A percentile compares a stretch with the other conserved stretches of the same genome.
These are phyloP conservation scores for Caiman crocodilus DNA, from an alignment of 2,797 vertebrate species.

Conservation along the genomic window DNA sequence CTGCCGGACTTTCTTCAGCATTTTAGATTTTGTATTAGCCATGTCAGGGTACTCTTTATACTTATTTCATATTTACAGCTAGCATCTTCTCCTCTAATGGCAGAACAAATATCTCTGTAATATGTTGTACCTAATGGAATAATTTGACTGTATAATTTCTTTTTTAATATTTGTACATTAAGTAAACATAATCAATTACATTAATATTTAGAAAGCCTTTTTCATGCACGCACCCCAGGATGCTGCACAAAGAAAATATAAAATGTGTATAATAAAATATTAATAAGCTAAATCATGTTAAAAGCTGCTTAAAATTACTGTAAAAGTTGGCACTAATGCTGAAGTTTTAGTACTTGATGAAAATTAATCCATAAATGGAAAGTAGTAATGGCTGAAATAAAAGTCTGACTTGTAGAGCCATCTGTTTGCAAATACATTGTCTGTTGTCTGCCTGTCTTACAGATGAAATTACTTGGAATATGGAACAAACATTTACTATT, in stretches of 20 bases:
- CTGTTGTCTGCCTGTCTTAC: no score
- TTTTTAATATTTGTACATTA: background rate
- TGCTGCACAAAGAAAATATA: background rate
- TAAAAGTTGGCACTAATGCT: background rate
- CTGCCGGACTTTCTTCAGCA: background rate
- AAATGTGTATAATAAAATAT: background rate
- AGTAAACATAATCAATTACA: background rate
- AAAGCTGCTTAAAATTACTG: background rate
- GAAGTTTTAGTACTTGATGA: background rate
- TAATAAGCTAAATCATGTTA: background rate
- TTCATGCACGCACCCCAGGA: background rate
- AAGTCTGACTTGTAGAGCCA: background rate
- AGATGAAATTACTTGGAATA: background rate
- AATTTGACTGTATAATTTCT: background rate
- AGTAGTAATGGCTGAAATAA: background rate
- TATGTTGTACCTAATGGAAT: background rate
- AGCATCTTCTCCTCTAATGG: background rate
- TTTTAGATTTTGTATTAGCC: background rate
- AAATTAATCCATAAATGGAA: background rate
- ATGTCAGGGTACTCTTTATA: background rate
- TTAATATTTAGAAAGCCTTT: background rate
- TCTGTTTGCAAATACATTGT: background rate
- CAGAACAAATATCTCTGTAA: background rate
- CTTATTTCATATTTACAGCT: background rate
- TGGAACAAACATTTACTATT: background rate